A percentile compares a stretch with the other conserved stretches of the same genome.
phyloP scores from a whole-genome alignment of 1,140 invertebrate genomes.

The Pseudoatta argentina region DNA sequence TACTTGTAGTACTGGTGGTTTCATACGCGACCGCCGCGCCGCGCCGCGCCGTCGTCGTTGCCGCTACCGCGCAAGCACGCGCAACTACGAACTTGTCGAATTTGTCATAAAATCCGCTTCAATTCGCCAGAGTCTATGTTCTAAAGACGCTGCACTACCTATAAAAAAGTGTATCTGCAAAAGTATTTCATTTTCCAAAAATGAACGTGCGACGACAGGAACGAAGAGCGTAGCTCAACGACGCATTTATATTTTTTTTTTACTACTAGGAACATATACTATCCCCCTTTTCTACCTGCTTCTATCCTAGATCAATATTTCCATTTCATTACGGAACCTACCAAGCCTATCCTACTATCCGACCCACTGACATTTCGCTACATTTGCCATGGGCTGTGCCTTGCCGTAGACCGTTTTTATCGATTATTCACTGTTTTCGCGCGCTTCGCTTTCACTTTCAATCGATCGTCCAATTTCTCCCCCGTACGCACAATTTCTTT shows the following conservation, averaged over 20 bases:
- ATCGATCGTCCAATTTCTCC: neutral
- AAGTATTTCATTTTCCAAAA: too few species aligned
- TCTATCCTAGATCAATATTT: conserved; percentile 82
- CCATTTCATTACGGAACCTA: conserved; percentile 77
- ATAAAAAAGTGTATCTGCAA: too few species aligned
- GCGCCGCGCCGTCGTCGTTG: neutral
- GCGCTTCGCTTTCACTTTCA: neutral
- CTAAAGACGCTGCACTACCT: too few species aligned
- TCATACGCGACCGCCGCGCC: conserved; percentile 16
- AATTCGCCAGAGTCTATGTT: neutral
- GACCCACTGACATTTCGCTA: conserved; percentile 77
- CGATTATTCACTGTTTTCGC: conserved; percentile 71
- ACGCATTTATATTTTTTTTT: too few species aligned
- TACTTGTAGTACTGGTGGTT: neutral
- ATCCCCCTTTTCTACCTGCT: conserved; percentile 69
- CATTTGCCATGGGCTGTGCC: conserved; percentile 35
- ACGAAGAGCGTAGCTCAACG: neutral
- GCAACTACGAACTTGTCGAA: neutral
- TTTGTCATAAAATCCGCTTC: neutral
- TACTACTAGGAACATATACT: neutral
- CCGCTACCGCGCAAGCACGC: conserved; percentile 19
- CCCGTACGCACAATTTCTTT: neutral
- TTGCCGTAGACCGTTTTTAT: conserved; percentile 73
- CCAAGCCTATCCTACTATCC: conserved; percentile 78
- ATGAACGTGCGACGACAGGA: neutral